phyloP scores from a whole-genome alignment of 2,888 invertebrate genomes.

The Timandra comae region DNA sequence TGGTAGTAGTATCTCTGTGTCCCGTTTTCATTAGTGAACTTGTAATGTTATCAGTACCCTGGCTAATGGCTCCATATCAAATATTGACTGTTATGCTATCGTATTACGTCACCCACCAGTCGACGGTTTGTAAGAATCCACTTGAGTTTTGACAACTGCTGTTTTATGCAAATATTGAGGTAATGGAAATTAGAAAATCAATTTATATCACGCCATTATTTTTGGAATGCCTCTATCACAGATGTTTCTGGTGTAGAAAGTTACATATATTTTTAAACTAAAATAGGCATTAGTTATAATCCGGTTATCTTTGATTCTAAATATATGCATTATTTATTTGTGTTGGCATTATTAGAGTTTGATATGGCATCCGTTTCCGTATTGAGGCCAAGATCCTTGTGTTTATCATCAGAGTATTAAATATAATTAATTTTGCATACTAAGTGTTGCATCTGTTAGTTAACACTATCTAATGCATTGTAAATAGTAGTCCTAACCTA shows the following conservation, averaged over 20 bases:
- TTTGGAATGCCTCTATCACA: too few species aligned
- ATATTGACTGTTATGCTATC: constrained; percentile 69
- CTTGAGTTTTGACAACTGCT: constrained; percentile 28
- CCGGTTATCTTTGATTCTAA: too few species aligned
- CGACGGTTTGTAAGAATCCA: constrained; percentile 24
- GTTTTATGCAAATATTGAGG: constrained; percentile 26
- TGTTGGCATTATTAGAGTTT: too few species aligned
- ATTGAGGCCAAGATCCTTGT: too few species aligned
- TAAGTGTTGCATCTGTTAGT: constrained; percentile 3
- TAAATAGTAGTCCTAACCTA: constrained; percentile 43
- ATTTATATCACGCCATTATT: too few species aligned
- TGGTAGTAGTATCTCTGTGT: constrained; percentile 38
- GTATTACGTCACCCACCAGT: constrained; percentile 59
- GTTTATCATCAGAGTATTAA: not conserved
- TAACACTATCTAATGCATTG: constrained; percentile 15
- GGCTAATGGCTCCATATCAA: constrained; percentile 65
- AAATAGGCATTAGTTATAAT: too few species aligned
- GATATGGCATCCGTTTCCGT: too few species aligned
- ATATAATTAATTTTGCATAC: not conserved
- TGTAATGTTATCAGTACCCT: constrained; percentile 53
- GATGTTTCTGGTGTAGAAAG: too few species aligned
- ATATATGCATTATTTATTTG: too few species aligned
- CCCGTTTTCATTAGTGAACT: constrained; percentile 65
- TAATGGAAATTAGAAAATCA: constrained; percentile 3
- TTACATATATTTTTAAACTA: too few species aligned